Evolutionary conservation across 2,797 vertebrate species (phyloP), one percentile per base, ranked within the genome.

Genomic region (Etheostoma nigrum): DNA sequence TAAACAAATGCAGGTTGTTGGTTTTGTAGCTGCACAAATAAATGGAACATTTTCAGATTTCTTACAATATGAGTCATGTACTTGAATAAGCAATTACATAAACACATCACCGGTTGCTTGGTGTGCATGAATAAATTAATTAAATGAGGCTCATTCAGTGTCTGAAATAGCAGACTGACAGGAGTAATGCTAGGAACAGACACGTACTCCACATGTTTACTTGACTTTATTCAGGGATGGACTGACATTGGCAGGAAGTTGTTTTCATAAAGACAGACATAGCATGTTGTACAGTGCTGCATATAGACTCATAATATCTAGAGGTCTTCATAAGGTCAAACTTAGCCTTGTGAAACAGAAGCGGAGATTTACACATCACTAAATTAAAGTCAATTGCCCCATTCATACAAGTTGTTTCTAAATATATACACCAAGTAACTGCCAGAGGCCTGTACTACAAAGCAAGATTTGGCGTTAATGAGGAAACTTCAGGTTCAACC

Each of bases 61-160:
- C 78, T 42, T 40, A 51, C 47, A 71, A 63, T 21, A 83, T 79
- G 78, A 89, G 23, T 83, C 49, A 63, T 52, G 27, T 49, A 48
- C 62, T 61, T 74, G 25, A 78, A 69, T 74, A 48, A 54, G 15
- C 42, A 64, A 45, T 27, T 30, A 9, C 53, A 9, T 15, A 30
- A 74, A 60, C n/a, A 2, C 55, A 40, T 84, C 40, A 52, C 69
- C 74, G 47, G 52, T 73, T 55, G 30, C 45, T 65, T 6, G 11
- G 53, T 7, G 23, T 21, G 59, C 58, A 30, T 66, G 52, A 84
- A 62, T 60, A 33, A 21, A 57, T 25, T 1, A 52, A 79, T 69
- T 16, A 74, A 67, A 75, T 3, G 30, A 72, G 33, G 13, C 27
- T 70, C 27, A 63, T 52, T 75, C 23, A 66, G 19, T 5, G 9